phyloP scores from a whole-genome alignment of 2,113 vertebrate genomes.

The Chaetodon auriga region DNA sequence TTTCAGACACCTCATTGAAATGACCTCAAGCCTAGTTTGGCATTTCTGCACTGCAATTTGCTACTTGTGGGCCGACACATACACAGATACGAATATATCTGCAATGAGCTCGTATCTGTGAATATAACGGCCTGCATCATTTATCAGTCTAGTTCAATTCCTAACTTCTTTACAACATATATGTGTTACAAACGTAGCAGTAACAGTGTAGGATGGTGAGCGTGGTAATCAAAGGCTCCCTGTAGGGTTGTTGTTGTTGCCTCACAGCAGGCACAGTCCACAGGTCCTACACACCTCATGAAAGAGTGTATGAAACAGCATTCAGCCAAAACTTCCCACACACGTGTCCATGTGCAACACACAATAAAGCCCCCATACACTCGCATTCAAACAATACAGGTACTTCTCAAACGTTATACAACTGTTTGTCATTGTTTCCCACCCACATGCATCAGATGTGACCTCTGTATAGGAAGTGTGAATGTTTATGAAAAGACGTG shows the following conservation, averaged over 20 bases:
- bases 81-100: not conserved
- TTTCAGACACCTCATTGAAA: too few relatives aligned
- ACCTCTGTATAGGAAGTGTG: conserved; percentile 41
- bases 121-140: not conserved
- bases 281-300: conserved; percentile 26
- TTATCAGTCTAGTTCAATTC: not conserved
- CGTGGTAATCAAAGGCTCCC: conserved; percentile 45
- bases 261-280: conserved; percentile 17
- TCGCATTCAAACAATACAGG: conserved; percentile 47
- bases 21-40: too few relatives aligned
- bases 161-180: not conserved
- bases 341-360: conserved; percentile 15
- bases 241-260: conserved; percentile 37
- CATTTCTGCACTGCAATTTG: too few relatives aligned
- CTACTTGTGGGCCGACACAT: too few relatives aligned
- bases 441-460: conserved; percentile 33
- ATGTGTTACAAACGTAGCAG: not conserved
- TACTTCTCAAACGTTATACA: conserved; percentile 39
- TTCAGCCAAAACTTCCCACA: conserved; percentile 55
- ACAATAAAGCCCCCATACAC: not conserved
- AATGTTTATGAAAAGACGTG: conserved; percentile 27
- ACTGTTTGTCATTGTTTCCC: conserved; percentile 48
- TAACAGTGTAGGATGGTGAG: conserved; percentile 36
- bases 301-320: conserved; percentile 43
- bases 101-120: not conserved